Base-by-base conservation (phyloP, 1,140 invertebrate species). In the Drosophila virilis region DNA sequence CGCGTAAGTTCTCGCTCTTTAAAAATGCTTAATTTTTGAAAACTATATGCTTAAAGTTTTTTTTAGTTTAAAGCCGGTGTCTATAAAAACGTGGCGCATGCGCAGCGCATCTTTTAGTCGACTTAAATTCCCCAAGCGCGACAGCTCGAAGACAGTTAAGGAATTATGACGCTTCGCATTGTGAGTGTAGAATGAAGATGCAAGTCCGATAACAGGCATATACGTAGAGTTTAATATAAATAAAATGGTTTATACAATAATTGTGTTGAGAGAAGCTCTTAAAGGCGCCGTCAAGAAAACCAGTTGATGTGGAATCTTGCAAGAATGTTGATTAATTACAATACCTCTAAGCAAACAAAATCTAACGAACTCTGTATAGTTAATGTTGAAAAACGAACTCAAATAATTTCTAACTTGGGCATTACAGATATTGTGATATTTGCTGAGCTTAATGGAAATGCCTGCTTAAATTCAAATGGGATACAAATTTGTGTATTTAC, bases 31-130 rank as follows among this genome's bases (percentile, higher is more conserved):
- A 62, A 78, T 17, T 58, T 64, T 69, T 59, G 64, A 60, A 32
- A 45, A 13, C 6, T 42, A 59, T 15, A 46, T 33, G 43, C 22
- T 17, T 9, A 42, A 33, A 32, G 48, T 74, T 59, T 74, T 35
- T 32, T 22, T 32, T 40, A 33, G 42, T 74, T 60, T 70, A 32
- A 32, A 69, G 8, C 52, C 62, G 54, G 69, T 50, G 55, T 58
- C 51, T 89, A 88, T 88, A 88, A 89, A 88, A 68, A 37, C 43
- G 51, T 42, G 13, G 46, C 67, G 84, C 77, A 78, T 67, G 71
- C 77, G 76, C 80, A 84, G 80, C 80, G 77, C 15, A 74, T 77
- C 84, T 89, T 89, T 89, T 89, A 89, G 84, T 89, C 74, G 48
- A 78, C 77, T 80, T 52, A 15, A 38, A 78, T 65, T 78, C 66